Base-by-base conservation (phyloP, 2,113 vertebrate species). In the Nothocercus julius region DNA sequence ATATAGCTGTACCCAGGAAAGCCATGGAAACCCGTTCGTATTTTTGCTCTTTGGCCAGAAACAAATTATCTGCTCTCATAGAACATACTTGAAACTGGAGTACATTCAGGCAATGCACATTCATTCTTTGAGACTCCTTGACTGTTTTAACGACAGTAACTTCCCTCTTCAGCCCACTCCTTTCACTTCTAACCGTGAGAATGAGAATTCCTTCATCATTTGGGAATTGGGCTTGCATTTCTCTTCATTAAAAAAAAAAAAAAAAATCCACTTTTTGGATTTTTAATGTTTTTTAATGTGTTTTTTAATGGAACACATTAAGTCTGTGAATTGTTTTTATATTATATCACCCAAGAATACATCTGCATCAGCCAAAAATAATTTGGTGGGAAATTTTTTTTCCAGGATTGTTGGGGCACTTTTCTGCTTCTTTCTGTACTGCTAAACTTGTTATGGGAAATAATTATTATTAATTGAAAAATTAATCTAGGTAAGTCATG, bases 101-200 rank as follows among this genome's bases (percentile, higher is more conserved):
- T 70, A 76, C 83, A 77, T 95, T 96, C 86, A 90, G 82, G 58
- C 85, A 95, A 73, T 79, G 58, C 15, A 17, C 88, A 81, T 92
- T 96, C 86, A 74, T 92, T 95, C 70, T 76, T 78, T 81, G 81
- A 94, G 92, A 76, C 49, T 95, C 86, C 92, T 92, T 92, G 88
- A 85, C 70, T 82, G 54, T 74, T 93, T 77, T 82, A 92, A 84
- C 87, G 90, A 4, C 28, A 92, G 83, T 85, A 22, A 85, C 74
- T 95, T 96, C 77, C 74, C 81, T 94, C 88, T 95, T 22, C 91
- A 84, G 62, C 94, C 90, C 83, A 90, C 92, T 96, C 89, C 81
- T 94, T 95, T 95, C 63, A 51, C 40, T 69, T 78, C 53, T 75
- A 62, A 72, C 69, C 94, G 42, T 68, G 30, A 96, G 67, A 93